A percentile compares a stretch with the other conserved stretches of the same genome.
phyloP scores from a whole-genome alignment of 2,797 vertebrate genomes.

The Champsocephalus gunnari region DNA sequence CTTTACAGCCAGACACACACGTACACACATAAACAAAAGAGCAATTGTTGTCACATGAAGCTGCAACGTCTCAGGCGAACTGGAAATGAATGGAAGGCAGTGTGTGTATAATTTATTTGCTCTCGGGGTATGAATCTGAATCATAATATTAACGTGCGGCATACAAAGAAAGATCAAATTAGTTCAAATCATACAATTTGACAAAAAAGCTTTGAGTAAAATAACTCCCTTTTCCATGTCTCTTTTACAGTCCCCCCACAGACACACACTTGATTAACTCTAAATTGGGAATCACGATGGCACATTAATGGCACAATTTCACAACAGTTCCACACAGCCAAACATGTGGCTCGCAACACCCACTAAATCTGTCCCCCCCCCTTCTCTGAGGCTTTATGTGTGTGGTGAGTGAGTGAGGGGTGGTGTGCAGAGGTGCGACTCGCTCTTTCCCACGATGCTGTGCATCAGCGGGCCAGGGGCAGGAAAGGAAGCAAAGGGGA shows the following conservation, averaged over 20 bases:
- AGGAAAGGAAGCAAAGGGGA: slow-evolving; percentile 80
- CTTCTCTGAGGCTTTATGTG: slow-evolving; percentile 51
- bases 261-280: slow-evolving; percentile 25
- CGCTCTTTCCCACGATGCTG: slow-evolving; percentile 84
- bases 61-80: slow-evolving; percentile 29
- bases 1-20: slow-evolving; percentile 49
- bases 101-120: slow-evolving; percentile 12
- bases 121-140: slow-evolving; percentile 19
- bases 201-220: slow-evolving; percentile 6
- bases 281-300: slow-evolving; percentile 30
- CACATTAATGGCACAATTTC: slow-evolving; percentile 43
- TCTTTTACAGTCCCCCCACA: neutral
- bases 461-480: slow-evolving; percentile 61
- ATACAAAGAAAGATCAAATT: slow-evolving; percentile 6
- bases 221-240: neutral
- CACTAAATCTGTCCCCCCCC: slow-evolving; percentile 68
- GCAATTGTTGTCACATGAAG: slow-evolving; percentile 37
- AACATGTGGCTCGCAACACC: slow-evolving; percentile 61
- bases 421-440: slow-evolving; percentile 66
- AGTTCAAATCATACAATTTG: slow-evolving; percentile 11
- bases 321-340: slow-evolving; percentile 35
- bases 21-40: slow-evolving; percentile 33
- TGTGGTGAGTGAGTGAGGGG: slow-evolving; percentile 54
- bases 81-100: slow-evolving; percentile 32
- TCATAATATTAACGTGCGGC: neutral